Evolutionary conservation across 2,888 invertebrate genomes (phyloP), one percentile per base, ranked within the genome.

Genomic region (Tupiocoris notatus): DNA sequence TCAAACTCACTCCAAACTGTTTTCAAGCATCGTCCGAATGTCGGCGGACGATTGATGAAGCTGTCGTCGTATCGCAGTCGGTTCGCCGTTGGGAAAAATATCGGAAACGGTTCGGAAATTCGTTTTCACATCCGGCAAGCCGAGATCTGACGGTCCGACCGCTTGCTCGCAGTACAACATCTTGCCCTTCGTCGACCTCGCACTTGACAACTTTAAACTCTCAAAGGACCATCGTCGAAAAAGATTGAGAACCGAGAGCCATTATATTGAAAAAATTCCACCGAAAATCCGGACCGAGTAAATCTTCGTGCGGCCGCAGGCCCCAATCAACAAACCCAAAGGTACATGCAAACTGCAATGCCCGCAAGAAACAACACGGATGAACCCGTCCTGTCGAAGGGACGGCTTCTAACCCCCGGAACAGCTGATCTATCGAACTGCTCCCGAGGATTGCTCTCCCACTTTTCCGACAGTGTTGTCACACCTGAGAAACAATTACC

Each of bases 151-250:
- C 25, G 54, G 21, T 58, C 70, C 58, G 12, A 61, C 59, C 21
- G 73, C 24, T 54, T 75, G 64, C 18, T 66, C 75, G 65, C 75
- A 75, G 75, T 75, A 75, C 22, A 75, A 57, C 75, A 75, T 75
- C 23, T 61, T 12, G 39, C 39, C 12, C 39, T 7, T 12, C 39
- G 6, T 39, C 39, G 6, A 12, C 39, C 39, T 7, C 6, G 6
- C 39, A 7, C 39, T 39, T 39, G 39, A 39, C 3, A 39, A 39
- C 3, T 7, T 39, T 39, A 3, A 39, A 39, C 12, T 7, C 12
- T 39, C 39, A 39, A 39, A 12, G 12, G 39, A 3, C 39, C 6
- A 39, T 39, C 39, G 39, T 39, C 3, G 39, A 39, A 39, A 39
- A 7, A 3, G 39, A n/a, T n/a, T n/a, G n/a, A n/a, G n/a, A n/a